Percentiles rank a stretch among this genome's conserved stretches.
phyloP scores from a whole-genome alignment of 2,797 vertebrate genomes.

The Dicrostonyx torquatus region DNA sequence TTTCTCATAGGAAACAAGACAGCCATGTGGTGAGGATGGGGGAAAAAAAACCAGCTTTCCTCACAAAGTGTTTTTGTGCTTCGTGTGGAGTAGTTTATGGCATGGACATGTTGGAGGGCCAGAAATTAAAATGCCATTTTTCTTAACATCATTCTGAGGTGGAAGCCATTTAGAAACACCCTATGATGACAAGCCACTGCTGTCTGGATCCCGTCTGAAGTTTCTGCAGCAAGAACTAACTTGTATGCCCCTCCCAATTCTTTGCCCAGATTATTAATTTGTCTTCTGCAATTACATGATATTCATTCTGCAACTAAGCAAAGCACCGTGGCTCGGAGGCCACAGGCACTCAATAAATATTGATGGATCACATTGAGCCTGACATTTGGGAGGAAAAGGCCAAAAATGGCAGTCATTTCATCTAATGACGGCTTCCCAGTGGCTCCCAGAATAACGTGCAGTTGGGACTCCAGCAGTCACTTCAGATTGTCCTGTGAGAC shows the following conservation, averaged over 20 bases:
- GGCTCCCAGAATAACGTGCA: slow-evolving; percentile 56
- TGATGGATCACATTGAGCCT: slow-evolving; percentile 66
- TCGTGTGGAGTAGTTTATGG: not conserved
- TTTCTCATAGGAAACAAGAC: not conserved
- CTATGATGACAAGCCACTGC: not conserved
- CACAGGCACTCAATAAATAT: slow-evolving; percentile 68
- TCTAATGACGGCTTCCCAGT: slow-evolving; percentile 51
- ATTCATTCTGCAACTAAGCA: slow-evolving; percentile 62
- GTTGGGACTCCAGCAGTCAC: slow-evolving; percentile 15
- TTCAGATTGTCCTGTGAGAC: slow-evolving; percentile 33
- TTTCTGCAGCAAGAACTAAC: slow-evolving; percentile 4
- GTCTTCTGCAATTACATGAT: slow-evolving; percentile 48
- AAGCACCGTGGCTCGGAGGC: not conserved
- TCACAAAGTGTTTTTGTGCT: not conserved
- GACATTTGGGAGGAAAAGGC: slow-evolving; percentile 69
- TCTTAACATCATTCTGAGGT: not conserved
- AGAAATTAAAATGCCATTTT: not conserved
- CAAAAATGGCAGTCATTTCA: not conserved
- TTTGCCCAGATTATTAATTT: slow-evolving; percentile 51
- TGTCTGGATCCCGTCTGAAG: not conserved
- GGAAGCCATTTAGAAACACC: not conserved
- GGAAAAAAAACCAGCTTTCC: not conserved
- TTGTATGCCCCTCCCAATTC: not conserved
- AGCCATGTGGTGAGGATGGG: not conserved
- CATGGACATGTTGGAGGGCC: not conserved